Conservation (phyloP, 2,113 vertebrate species). For the Callipepla squamata region DNA sequence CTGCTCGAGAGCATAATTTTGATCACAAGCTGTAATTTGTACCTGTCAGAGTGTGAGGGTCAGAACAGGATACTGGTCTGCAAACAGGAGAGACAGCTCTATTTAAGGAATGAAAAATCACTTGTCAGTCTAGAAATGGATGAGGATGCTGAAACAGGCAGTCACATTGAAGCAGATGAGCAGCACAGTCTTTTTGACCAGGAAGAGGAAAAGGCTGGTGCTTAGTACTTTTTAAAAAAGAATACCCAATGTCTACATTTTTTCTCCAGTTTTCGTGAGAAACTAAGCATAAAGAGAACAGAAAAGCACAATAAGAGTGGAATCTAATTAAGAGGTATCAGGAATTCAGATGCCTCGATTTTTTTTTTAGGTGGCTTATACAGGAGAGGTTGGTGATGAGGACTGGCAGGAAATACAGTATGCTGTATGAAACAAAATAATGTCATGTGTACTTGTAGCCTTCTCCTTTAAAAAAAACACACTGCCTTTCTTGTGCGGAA, state of each 20-base stretch:
- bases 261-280: background rate
- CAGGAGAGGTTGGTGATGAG: background rate
- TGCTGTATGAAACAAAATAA: background rate
- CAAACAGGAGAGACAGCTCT: slow-evolving; percentile 21
- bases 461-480: background rate
- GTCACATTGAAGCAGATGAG: slow-evolving; percentile 7
- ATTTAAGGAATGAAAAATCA: slow-evolving; percentile 57
- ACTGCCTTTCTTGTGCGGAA: background rate
- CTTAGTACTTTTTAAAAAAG: background rate
- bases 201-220: background rate
- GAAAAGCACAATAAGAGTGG: background rate
- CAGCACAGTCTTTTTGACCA: background rate
- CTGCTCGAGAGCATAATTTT: background rate
- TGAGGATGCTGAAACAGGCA: slow-evolving; percentile 44
- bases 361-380: background rate
- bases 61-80: slow-evolving; percentile 22
- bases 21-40: background rate
- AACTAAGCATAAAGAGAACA: background rate
- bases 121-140: slow-evolving; percentile 52
- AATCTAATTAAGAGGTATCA: background rate
- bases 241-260: background rate
- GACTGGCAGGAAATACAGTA: background rate
- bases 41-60: slow-evolving; percentile 29
- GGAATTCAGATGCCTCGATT: background rate
- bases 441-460: background rate